Evolutionary conservation across 2,888 invertebrate species (phyloP).

Genomic region (Axea sp.): DNA sequence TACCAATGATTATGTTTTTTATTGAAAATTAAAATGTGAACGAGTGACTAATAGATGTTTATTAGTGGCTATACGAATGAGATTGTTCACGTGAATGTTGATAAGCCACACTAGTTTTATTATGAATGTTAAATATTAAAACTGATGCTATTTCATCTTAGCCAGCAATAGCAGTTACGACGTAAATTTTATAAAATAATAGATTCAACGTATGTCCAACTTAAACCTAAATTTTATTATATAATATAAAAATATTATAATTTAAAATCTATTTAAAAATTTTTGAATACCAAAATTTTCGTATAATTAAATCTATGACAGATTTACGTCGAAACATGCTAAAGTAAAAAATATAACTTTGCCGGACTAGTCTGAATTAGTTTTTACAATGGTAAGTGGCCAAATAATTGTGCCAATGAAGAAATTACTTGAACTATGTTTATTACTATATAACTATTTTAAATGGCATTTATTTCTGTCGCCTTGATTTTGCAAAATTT

Average conservation of each 20-base stretch:
- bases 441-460: slow-evolving; percentile 32
- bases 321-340: slow-evolving; percentile 44
- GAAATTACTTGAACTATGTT: slow-evolving; percentile 48
- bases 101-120: slow-evolving; percentile 56
- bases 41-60: slow-evolving; percentile 26
- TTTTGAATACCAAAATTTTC: background rate
- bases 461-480: slow-evolving; percentile 24
- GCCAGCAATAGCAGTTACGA: slow-evolving; percentile 19
- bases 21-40: slow-evolving; percentile 7
- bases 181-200: too few species aligned
- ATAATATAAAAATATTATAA: too few species aligned
- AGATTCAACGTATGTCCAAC: too few species aligned
- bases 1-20: slow-evolving; percentile 31
- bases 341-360: slow-evolving; percentile 35
- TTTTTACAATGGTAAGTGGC: slow-evolving; percentile 46
- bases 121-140: slow-evolving; percentile 54
- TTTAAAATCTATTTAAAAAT: background rate
- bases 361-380: slow-evolving; percentile 49
- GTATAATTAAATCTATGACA: slow-evolving; percentile 17
- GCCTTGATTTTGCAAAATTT: slow-evolving; percentile 41
- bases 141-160: slow-evolving; percentile 18
- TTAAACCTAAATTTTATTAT: too few species aligned
- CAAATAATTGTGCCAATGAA: slow-evolving; percentile 58
- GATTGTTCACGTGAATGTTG: slow-evolving; percentile 31
- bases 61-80: slow-evolving; percentile 46